These are phyloP conservation scores for Patella vulgata DNA, from an alignment of 1,140 invertebrate species.

Conservation along the genomic window DNA sequence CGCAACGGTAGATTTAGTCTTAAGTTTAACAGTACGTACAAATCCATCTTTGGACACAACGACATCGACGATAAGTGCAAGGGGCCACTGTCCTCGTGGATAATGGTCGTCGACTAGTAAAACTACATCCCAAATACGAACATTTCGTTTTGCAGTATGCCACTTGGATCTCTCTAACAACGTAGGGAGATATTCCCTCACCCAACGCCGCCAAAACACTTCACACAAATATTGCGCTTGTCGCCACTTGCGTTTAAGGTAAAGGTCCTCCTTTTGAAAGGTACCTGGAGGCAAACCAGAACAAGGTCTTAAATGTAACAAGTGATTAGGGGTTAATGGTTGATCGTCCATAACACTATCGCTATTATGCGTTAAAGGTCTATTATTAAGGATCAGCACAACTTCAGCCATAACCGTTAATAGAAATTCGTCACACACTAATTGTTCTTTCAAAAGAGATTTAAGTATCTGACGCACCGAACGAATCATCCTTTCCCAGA, in stretches of 20 bases:
- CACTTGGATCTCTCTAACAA: conserved; percentile 34
- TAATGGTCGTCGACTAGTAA: conserved; percentile 30
- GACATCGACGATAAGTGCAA: conserved; percentile 13
- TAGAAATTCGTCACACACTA: conserved; percentile 10
- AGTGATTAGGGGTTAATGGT: conserved; percentile 38
- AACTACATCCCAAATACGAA: conserved; percentile 36
- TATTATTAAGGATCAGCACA: conserved; percentile 25
- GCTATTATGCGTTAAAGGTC: conserved; percentile 22
- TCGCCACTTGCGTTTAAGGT: conserved; percentile 30
- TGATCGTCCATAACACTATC: conserved; percentile 14
- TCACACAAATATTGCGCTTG: conserved; percentile 42
- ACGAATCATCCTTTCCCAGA: conserved; percentile 58
- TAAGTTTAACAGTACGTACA: conserved; percentile 20
- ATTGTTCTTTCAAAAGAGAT: conserved; percentile 7
- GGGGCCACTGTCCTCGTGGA: conserved; percentile 31
- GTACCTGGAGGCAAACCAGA: conserved; percentile 23
- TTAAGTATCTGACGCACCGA: conserved; percentile 26
- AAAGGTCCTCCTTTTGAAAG: conserved; percentile 27
- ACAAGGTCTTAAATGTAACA: conserved; percentile 20
- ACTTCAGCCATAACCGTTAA: conserved; percentile 24
- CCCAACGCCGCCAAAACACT: conserved; percentile 36
- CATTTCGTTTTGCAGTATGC: conserved; percentile 17
- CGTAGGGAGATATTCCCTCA: conserved; percentile 23
- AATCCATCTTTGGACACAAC: conserved; percentile 5
- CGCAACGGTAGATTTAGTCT: conserved; percentile 9